Base-by-base conservation (phyloP, 2,113 vertebrate genomes). In the Phrynocephalus versicolor region DNA sequence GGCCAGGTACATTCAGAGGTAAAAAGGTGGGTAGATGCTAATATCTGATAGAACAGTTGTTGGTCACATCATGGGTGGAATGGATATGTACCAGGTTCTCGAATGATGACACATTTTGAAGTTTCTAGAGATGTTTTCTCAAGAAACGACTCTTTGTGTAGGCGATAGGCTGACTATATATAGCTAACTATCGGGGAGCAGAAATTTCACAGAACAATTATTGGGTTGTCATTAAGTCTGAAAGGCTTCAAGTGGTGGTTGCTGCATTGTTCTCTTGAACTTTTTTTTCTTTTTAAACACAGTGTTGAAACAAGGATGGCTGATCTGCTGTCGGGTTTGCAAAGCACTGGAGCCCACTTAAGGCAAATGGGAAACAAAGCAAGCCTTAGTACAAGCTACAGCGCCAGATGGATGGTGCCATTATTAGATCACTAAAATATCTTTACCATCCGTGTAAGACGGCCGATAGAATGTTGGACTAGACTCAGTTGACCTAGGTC, bases 181-280 rank as follows among this genome's bases (percentile, higher is more conserved):
- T 69, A 85, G 74, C 0, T 16, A 69, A 18, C 80, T 87, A 65
- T 70, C 82, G 57, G 57, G 76, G n/a, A 79, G 84, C 33, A 51
- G 82, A 84, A 78, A 81, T 91, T 87, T 78, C 77, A 25, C 3
- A 14, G 73, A 72, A 72, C 89, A 91, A 85, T 85, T 75, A 88
- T 30, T 27, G 72, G 62, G 62, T 84, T 92, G 82, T 90, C 79
- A 82, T 67, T 83, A 79, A 81, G 81, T 85, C 81, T 83, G 81
- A 82, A 84, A n/a, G 27, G 85, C 55, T 25, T 73, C 45, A 37
- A 3, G 18, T 78, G 64, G 70, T 88, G 87, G 73, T n/a, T 7
- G 2, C 58, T 1, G 0, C 57, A 79, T 51, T 37, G n/a, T 1
- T 69, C 83, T 18, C 55, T 33, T 76, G 33, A 1, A 82, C 37